Evolutionary conservation across 2,113 vertebrate species (phyloP).

Genomic region (Pristiophorus japonicus): DNA sequence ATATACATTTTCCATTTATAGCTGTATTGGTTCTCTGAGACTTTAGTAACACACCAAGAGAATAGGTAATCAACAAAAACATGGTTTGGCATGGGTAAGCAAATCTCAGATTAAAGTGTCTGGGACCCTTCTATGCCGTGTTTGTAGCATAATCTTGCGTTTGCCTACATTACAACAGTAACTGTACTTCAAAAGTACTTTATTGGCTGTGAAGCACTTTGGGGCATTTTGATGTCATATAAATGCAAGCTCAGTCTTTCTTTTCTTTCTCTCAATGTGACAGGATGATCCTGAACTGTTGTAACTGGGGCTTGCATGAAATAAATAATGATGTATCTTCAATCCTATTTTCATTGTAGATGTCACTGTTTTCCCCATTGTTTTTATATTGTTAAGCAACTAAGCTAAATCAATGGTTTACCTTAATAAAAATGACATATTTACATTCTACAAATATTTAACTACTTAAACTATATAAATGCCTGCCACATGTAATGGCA

Average conservation of each 20-base stretch:
- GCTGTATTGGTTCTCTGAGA: background rate
- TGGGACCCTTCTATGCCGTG: background rate
- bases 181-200: background rate
- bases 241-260: background rate
- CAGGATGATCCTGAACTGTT: background rate
- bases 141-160: background rate
- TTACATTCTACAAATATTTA: no score
- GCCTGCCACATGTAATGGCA: background rate
- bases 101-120: background rate
- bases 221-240: background rate
- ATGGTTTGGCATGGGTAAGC: background rate
- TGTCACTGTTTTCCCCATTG: background rate
- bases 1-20: background rate
- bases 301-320: background rate
- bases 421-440: background rate
- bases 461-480: background rate
- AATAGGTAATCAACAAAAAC: background rate
- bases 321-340: background rate
- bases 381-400: background rate
- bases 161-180: background rate
- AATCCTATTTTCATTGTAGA: background rate
- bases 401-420: background rate
- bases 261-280: background rate
- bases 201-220: background rate
- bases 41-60: background rate